Base-by-base conservation (phyloP, 1,140 invertebrate species). In the Drepana arcuata region DNA sequence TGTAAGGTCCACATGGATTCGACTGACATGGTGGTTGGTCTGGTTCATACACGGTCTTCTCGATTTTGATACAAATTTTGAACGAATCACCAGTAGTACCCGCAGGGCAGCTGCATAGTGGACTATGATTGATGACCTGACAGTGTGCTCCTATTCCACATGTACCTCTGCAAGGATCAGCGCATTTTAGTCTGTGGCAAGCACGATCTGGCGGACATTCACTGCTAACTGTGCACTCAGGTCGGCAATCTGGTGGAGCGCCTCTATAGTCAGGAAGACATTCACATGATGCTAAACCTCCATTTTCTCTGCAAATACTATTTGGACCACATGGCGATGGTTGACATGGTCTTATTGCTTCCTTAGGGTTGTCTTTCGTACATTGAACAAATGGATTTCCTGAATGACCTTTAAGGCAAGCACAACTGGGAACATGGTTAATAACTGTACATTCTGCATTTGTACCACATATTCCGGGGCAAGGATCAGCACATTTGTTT, bases 1-100 rank as follows among this genome's bases (percentile, higher is more conserved):
- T 87, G 49, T 93, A 92, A 0, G 90, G 83, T 31, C 92, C 92
- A 59, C 94, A 96, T 1, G 92, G 91, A 41, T 90, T 91, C 16
- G 91, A 91, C 57, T 88, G 84, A 68, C 94, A 95, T 59, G 83
- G 82, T 24, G 53, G 55, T 48, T 48, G 54, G 5, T 69, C 53
- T 41, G 61, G 45, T 35, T 65, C 58, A 13, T 34, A 10, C 15
- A 45, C 37, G 69, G 80, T 81, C 85, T 85, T 74, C 67, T 82
- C 70, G 15, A 86, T 71, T 48, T 83, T 72, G 27, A 83, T 80
- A 47, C 88, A 90, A 32, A 84, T 69, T 36, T 73, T 84, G 56
- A 89, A 89, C 16, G 89, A 86, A 84, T 90, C 87, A 15, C 91
- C 91, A 21, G 88, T 90, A 55, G 87, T 88, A 29, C 90, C 89